Percentiles rank a stretch among this genome's conserved stretches.
Evolutionary conservation across 2,888 invertebrate species (phyloP).

Genomic region (Lasioglossum lativentre): DNA sequence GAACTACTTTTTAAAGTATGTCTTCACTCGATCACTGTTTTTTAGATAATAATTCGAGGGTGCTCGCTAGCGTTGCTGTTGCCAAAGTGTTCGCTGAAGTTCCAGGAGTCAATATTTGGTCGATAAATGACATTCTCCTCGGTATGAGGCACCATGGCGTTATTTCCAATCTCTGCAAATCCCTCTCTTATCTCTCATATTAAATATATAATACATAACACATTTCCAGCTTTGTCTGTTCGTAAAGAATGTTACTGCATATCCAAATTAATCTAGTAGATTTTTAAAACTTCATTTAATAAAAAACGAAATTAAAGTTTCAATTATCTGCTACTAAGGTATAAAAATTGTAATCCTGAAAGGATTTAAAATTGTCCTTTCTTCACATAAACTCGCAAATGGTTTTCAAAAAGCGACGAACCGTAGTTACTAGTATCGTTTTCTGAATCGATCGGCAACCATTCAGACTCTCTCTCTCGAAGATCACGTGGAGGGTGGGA

Average conservation of each 20-base stretch:
- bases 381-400: neutral
- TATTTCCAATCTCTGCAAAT: neutral
- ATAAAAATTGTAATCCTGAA: too few relatives aligned
- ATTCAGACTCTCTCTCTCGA: neutral
- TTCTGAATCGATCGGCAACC: neutral
- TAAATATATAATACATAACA: neutral
- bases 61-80: slow-evolving; percentile 39
- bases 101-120: slow-evolving; percentile 54
- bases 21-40: slow-evolving; percentile 21
- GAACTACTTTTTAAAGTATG: slow-evolving; percentile 24
- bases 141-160: neutral
- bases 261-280: neutral
- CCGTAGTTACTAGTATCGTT: neutral
- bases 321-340: neutral
- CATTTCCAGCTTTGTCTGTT: neutral
- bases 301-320: neutral
- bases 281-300: neutral
- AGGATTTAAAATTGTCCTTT: neutral
- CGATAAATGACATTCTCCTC: slow-evolving; percentile 46
- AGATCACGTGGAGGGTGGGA: neutral
- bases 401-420: neutral
- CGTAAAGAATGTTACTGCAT: neutral
- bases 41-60: slow-evolving; percentile 44
- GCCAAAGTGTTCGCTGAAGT: slow-evolving; percentile 30
- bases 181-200: neutral